Evolutionary conservation across 2,888 invertebrate genomes (phyloP).

Genomic region (Dasypolia templi): DNA sequence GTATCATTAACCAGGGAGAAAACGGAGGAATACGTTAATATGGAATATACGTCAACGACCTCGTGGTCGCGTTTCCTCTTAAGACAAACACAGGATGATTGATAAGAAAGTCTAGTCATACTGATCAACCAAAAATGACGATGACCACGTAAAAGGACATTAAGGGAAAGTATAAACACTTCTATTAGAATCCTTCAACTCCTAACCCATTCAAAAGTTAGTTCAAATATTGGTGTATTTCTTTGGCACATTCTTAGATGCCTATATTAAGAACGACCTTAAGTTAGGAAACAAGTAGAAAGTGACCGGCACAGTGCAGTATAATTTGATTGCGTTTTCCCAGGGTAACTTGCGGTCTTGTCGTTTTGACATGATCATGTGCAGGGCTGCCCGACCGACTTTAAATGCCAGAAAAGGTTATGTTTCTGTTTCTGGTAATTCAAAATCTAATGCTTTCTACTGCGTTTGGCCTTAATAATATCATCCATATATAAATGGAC

Average conservation of each 20-base stretch:
- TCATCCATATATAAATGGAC: background rate
- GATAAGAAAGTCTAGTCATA: background rate
- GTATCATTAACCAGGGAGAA: too few species aligned
- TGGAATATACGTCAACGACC: too few species aligned
- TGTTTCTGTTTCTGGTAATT: background rate
- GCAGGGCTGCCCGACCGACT: conserved; percentile 33
- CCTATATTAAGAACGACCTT: conserved; percentile 19
- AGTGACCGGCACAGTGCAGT: conserved; percentile 30
- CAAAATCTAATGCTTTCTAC: background rate
- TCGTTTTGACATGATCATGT: conserved; percentile 37
- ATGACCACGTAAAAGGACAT: background rate
- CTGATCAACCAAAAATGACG: background rate
- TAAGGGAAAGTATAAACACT: background rate
- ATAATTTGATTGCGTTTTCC: conserved; percentile 44
- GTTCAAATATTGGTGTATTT: background rate
- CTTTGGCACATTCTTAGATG: conserved; percentile 23
- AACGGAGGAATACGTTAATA: too few species aligned
- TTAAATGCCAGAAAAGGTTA: conserved; percentile 18
- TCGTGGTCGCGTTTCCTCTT: too few species aligned
- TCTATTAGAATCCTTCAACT: background rate
- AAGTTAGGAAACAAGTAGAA: conserved; percentile 39
- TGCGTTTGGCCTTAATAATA: background rate
- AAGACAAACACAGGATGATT: background rate
- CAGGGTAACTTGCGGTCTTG: conserved; percentile 35
- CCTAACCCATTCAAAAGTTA: background rate